A percentile compares a stretch with the other conserved stretches of the same genome.
phyloP scores from a whole-genome alignment of 2,888 invertebrate species.

The Cerastis rubricosa region DNA sequence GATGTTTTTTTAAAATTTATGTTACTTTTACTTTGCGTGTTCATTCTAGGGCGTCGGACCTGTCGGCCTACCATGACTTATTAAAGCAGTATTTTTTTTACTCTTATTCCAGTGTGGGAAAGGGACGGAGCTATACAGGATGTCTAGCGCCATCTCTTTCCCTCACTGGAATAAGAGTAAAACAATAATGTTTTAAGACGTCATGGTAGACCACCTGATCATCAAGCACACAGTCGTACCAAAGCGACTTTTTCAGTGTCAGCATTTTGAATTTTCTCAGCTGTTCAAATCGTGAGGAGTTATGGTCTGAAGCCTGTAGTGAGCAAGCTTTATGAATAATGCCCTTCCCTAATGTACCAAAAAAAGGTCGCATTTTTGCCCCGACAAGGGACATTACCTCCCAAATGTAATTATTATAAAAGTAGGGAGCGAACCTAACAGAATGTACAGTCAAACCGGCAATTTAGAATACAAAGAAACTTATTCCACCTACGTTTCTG shows the following conservation, averaged over 20 bases:
- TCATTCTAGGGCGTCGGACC: background rate
- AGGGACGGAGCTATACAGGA: too few species aligned
- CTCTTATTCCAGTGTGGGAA: too few species aligned
- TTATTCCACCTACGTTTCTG: background rate
- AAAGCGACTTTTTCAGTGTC: background rate
- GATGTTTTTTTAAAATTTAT: background rate
- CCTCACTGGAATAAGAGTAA: too few species aligned
- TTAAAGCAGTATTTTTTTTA: too few species aligned
- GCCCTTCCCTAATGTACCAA: too few species aligned
- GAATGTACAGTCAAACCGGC: background rate
- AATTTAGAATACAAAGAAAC: background rate
- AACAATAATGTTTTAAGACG: too few species aligned
- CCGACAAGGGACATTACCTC: background rate
- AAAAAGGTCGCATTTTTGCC: slow-evolving; percentile 1
- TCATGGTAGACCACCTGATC: too few species aligned
- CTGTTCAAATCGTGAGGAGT: background rate
- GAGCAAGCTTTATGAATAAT: slow-evolving; percentile 5
- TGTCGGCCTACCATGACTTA: too few species aligned
- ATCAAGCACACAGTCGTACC: background rate
- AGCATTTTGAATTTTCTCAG: background rate
- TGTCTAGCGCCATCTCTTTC: too few species aligned
- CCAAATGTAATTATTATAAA: slow-evolving; percentile 17
- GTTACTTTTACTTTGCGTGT: background rate
- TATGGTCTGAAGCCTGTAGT: background rate
- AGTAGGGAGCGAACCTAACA: background rate